phyloP scores from a whole-genome alignment of 2,113 vertebrate genomes.

The Mugil cephalus region DNA sequence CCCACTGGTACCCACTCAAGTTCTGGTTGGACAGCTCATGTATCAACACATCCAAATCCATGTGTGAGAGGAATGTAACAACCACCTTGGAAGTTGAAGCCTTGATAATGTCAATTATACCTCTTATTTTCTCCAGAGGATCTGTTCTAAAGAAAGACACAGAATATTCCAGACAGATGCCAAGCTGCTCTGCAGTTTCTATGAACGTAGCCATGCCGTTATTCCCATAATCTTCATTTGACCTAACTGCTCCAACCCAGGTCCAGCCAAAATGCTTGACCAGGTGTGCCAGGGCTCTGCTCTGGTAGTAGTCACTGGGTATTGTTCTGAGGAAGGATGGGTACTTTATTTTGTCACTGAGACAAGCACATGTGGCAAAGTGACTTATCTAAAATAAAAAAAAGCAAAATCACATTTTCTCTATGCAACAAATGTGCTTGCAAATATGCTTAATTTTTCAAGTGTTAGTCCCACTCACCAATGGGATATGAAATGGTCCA shows the following conservation, averaged over 20 bases:
- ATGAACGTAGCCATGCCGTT: constrained; percentile 77
- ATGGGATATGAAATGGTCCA: constrained; percentile 78
- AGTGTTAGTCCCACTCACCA: constrained; percentile 70
- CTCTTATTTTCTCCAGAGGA: constrained; percentile 66
- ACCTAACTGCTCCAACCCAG: constrained; percentile 76
- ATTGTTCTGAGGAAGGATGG: constrained; percentile 76
- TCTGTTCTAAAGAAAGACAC: constrained; percentile 77
- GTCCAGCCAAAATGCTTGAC: constrained; percentile 79
- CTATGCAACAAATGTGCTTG: too few species aligned
- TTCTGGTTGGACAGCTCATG: constrained; percentile 71
- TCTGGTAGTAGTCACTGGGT: constrained; percentile 81
- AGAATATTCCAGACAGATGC: constrained; percentile 75
- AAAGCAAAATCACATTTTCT: too few species aligned
- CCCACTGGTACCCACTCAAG: constrained; percentile 82
- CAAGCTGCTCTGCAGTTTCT: constrained; percentile 65
- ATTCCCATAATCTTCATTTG: constrained; percentile 80
- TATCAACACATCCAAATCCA: constrained; percentile 73
- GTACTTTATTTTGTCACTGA: constrained; percentile 79
- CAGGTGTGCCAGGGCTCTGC: constrained; percentile 73
- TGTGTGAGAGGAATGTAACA: constrained; percentile 70
- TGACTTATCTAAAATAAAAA: constrained; percentile 74
- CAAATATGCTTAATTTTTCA: neutral
- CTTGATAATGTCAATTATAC: constrained; percentile 74
- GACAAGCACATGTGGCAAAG: constrained; percentile 80
- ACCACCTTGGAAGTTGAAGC: constrained; percentile 76